A percentile compares a stretch with the other conserved stretches of the same genome.
These are phyloP conservation scores for Drosophila repletoides DNA, from an alignment of 1,140 invertebrate species.

Conservation along the genomic window DNA sequence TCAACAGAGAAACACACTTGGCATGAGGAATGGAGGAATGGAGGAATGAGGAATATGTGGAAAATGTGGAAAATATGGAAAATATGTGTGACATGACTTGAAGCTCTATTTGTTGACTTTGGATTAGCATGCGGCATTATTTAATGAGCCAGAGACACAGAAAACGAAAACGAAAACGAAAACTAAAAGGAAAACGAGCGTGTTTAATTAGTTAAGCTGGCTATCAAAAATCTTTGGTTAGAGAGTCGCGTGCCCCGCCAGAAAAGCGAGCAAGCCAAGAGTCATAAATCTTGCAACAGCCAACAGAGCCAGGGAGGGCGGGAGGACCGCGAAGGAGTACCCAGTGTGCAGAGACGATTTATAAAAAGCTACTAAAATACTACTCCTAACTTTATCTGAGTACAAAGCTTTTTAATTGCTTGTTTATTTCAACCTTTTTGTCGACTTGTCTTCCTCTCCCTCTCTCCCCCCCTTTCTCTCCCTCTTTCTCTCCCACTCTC, in stretches of 20 bases:
- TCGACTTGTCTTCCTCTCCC: too few relatives aligned
- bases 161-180: too few relatives aligned
- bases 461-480: too few relatives aligned
- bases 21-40: too few relatives aligned
- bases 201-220: constrained; percentile 38
- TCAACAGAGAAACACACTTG: constrained; percentile 3
- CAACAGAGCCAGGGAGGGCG: neutral
- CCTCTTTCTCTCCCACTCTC: constrained; percentile 5
- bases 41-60: too few relatives aligned
- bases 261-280: too few relatives aligned
- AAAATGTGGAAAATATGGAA: neutral
- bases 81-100: constrained; percentile 30
- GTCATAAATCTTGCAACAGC: constrained; percentile 32
- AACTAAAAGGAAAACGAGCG: constrained; percentile 17
- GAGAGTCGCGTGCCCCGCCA: constrained; percentile 27
- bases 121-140: constrained; percentile 2
- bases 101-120: constrained; percentile 8
- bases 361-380: constrained; percentile 4
- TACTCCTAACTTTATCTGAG: too few relatives aligned
- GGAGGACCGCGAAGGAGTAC: neutral
- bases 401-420: constrained; percentile 18
- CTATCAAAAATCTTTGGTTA: constrained; percentile 16
- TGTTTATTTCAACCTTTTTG: too few relatives aligned
- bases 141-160: constrained; percentile 39
- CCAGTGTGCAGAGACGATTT: too few relatives aligned